These are phyloP conservation scores for Coenonympha arcania DNA, from an alignment of 2,888 invertebrate genomes.

Conservation along the genomic window DNA sequence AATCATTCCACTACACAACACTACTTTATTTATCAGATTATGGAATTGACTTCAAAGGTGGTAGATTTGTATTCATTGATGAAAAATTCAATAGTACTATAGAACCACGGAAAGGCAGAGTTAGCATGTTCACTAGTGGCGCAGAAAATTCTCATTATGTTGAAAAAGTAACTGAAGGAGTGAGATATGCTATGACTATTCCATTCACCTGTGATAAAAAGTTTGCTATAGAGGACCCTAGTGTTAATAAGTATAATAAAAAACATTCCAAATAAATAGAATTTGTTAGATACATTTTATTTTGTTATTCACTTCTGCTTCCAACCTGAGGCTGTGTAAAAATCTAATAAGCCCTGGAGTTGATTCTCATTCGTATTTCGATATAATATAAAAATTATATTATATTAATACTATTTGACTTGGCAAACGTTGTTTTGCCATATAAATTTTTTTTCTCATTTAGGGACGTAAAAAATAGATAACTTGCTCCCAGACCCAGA, in stretches of 20 bases:
- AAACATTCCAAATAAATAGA: slow-evolving; percentile 10
- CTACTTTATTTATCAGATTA: slow-evolving; percentile 85
- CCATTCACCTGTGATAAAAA: slow-evolving; percentile 87
- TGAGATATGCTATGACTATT: slow-evolving; percentile 86
- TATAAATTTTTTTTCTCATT: too few relatives aligned
- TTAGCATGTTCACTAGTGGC: slow-evolving; percentile 90
- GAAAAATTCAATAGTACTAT: slow-evolving; percentile 77
- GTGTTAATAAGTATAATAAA: slow-evolving; percentile 39
- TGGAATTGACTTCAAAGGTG: slow-evolving; percentile 84
- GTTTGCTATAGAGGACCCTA: slow-evolving; percentile 77
- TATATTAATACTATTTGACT: too few relatives aligned
- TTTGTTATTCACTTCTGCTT: too few relatives aligned
- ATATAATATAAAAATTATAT: too few relatives aligned
- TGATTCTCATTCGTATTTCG: too few relatives aligned
- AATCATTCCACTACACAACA: slow-evolving; percentile 90
- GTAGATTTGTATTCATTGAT: slow-evolving; percentile 86
- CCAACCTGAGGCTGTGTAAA: too few relatives aligned
- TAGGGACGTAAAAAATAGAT: too few relatives aligned
- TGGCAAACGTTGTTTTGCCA: too few relatives aligned
- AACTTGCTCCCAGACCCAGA: too few relatives aligned
- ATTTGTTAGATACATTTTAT: background rate
- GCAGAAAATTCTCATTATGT: slow-evolving; percentile 88
- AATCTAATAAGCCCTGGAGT: too few relatives aligned
- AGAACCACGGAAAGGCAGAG: slow-evolving; percentile 84
- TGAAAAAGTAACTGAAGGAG: slow-evolving; percentile 83